phyloP scores from a whole-genome alignment of 1,140 invertebrate genomes.

The Drosophila nigromelanica region DNA sequence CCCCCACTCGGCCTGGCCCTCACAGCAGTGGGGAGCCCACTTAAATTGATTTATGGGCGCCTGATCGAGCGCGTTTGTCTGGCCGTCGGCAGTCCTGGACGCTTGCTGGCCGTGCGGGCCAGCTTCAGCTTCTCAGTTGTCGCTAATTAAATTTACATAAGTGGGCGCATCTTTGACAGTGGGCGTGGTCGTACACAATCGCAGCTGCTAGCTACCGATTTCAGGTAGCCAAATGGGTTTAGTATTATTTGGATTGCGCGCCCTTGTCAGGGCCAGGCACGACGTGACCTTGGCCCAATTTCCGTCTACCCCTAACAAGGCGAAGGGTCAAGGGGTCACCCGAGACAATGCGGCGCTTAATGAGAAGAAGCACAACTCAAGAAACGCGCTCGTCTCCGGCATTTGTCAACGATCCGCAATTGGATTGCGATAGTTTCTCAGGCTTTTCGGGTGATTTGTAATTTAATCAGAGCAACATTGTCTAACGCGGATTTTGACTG shows the following conservation, averaged over 20 bases:
- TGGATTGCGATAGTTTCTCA: slow-evolving; percentile 42
- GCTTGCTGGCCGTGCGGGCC: slow-evolving; percentile 24
- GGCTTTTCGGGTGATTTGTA: slow-evolving; percentile 50
- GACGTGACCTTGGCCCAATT: slow-evolving; percentile 65
- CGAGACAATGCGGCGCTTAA: slow-evolving; percentile 64
- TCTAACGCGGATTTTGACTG: slow-evolving; percentile 6
- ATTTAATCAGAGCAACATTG: slow-evolving; percentile 68
- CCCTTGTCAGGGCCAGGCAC: slow-evolving; percentile 45
- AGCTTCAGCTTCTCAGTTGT: slow-evolving; percentile 41
- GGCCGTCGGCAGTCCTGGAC: slow-evolving; percentile 19
- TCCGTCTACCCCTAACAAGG: slow-evolving; percentile 53
- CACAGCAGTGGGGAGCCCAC: slow-evolving; percentile 50
- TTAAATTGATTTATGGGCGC: slow-evolving; percentile 76
- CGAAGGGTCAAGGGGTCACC: slow-evolving; percentile 71
- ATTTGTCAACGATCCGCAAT: slow-evolving; percentile 62
- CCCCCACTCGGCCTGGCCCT: background rate
- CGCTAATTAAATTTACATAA: slow-evolving; percentile 77
- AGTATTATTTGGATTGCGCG: slow-evolving; percentile 6
- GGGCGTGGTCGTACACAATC: slow-evolving; percentile 49
- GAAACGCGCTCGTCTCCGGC: slow-evolving; percentile 5
- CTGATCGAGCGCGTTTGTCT: slow-evolving; percentile 67
- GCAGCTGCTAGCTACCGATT: slow-evolving; percentile 45
- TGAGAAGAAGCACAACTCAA: slow-evolving; percentile 17
- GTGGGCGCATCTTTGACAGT: slow-evolving; percentile 55
- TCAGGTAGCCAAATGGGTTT: slow-evolving; percentile 6